A percentile compares a stretch with the other conserved stretches of the same genome.
Conservation (phyloP, 2,888 invertebrate species). For the Acronicta psi region DNA sequence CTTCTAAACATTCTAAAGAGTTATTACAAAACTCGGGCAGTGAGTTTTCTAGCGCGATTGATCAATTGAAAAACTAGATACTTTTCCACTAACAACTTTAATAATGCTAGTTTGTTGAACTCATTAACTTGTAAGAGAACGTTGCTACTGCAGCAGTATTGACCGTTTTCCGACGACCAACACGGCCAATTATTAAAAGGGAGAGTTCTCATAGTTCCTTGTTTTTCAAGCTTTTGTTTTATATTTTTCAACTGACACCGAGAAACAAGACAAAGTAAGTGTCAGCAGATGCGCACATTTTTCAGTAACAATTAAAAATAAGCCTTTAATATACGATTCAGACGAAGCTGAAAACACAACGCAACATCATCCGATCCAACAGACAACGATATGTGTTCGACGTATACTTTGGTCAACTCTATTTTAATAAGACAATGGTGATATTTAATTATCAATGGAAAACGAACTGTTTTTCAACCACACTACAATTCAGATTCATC, state of each 20-base stretch:
- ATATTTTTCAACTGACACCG: neutral
- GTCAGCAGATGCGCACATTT: no score
- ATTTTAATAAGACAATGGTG: no score
- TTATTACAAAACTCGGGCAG: neutral
- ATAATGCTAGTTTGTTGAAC: constrained; percentile 34
- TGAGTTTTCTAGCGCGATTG: neutral
- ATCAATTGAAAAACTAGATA: constrained; percentile 25
- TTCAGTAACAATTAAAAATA: no score
- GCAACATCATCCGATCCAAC: no score
- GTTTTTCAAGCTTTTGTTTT: constrained; percentile 5
- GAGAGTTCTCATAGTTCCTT: constrained; percentile 16
- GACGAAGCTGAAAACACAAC: no score
- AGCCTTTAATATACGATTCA: no score
- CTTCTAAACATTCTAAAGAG: neutral
- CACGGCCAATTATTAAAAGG: constrained; percentile 37
- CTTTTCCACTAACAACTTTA: constrained; percentile 21
- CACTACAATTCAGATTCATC: no score
- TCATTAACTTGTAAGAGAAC: constrained; percentile 50
- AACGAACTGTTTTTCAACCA: no score
- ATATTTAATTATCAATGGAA: no score
- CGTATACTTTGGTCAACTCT: no score
- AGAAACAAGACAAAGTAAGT: no score
- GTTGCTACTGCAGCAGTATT: constrained; percentile 40
- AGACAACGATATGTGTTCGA: no score
- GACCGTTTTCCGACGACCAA: constrained; percentile 19